phyloP scores from a whole-genome alignment of 2,113 vertebrate genomes.

The Myotis davidii region DNA sequence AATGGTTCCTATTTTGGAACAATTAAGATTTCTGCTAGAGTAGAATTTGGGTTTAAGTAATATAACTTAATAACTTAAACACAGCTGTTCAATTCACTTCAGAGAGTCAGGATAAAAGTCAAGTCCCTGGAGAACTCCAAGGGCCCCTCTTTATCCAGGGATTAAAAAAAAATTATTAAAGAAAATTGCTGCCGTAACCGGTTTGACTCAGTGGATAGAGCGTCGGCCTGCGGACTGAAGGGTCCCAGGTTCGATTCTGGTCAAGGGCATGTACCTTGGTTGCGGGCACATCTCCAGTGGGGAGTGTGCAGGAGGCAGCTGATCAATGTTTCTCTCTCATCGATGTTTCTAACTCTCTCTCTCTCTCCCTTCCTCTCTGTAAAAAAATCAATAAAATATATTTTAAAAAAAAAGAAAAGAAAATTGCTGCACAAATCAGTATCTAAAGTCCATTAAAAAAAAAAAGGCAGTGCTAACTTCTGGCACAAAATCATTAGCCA shows the following conservation, averaged over 20 bases:
- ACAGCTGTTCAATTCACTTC: not conserved
- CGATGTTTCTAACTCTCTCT: no score
- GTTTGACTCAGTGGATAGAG: no score
- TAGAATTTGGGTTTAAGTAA: not conserved
- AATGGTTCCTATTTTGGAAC: not conserved
- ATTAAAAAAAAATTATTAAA: not conserved
- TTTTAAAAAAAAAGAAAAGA: no score
- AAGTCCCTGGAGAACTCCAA: not conserved
- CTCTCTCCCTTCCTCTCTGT: no score
- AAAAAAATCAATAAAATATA: no score
- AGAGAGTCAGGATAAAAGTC: not conserved
- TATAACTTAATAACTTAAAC: not conserved
- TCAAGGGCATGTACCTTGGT: no score
- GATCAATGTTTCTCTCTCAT: no score
- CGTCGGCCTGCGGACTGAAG: no score
- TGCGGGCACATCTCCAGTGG: no score
- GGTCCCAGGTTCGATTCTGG: no score
- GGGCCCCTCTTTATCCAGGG: not conserved
- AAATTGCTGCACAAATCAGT: not conserved
- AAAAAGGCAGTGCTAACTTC: not conserved
- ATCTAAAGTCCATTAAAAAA: not conserved
- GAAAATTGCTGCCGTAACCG: not conserved
- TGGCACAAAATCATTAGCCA: not conserved
- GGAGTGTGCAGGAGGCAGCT: no score
- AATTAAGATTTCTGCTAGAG: constrained; percentile 27